Base-by-base conservation (phyloP, 1,140 invertebrate species). In the Agrypnia vestita region DNA sequence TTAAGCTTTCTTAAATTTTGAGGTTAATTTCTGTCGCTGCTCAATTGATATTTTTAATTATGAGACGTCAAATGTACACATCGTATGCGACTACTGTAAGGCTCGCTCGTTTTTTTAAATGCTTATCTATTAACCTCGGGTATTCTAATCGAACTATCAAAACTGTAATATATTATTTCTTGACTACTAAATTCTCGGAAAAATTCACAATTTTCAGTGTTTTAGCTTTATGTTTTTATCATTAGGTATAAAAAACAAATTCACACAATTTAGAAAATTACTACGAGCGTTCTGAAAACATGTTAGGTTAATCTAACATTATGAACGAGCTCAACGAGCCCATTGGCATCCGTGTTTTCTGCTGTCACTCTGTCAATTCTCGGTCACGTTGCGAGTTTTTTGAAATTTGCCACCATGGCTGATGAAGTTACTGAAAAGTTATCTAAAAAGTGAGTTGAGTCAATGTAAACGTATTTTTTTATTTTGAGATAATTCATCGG, bases 371-470 rank as follows among this genome's bases (percentile, higher is more conserved):
- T 61, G 25, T 35, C 25, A 35, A 35, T 35, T 35, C 25, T 35
- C 25, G 25, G 25, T 35, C 25, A 35, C 25, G 25, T 61, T 61
- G 56, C 56, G 19, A 49, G 67, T 49, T 69, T 73, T 55, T 46
- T 44, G 35, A 56, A 76, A 64, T 49, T 76, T 76, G 46, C 59
- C 46, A 76, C 53, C n/a, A 80, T 80, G 79, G 69, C 76, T 19
- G 80, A 81, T 43, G 73, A 76, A 72, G 44, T 62, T 13, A 75
- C 53, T 64, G 81, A 76, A 59, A 83, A 77, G n/a, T 75, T 83
- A n/a, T 79, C 80, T 17, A 83, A 83, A 69, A 84, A 83, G 47
- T 79, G 25, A 79, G 74, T 76, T 76, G 25, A 59, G 59, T 69
- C 35, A 46, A 46, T 69, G 4, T 69, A 49, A 73, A 61, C 10